Percentiles rank a stretch among this genome's conserved stretches.
Evolutionary conservation across 2,888 invertebrate genomes (phyloP).

Genomic region (Alviniconcha strummeri): DNA sequence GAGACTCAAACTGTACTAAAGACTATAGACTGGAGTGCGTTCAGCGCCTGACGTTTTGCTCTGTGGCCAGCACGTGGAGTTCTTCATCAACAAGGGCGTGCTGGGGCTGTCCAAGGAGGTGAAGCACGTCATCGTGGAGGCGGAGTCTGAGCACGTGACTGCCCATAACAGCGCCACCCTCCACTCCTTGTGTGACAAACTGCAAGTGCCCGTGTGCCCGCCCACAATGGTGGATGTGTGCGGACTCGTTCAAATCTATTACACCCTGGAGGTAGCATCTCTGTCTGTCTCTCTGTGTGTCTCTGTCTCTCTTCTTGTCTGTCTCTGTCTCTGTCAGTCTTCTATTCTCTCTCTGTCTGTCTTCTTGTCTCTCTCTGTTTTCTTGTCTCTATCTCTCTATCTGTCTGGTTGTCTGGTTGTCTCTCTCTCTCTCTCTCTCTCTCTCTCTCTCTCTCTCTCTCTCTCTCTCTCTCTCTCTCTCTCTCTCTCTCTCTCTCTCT

Average conservation of each 20-base stretch:
- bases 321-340: background rate
- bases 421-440: background rate
- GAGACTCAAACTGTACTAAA: no score
- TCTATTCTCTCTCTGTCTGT: background rate
- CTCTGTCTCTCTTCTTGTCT: background rate
- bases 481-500: background rate
- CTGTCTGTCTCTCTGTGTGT: background rate
- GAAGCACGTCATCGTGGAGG: constrained; percentile 83
- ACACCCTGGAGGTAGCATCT: constrained; percentile 80
- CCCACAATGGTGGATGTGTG: constrained; percentile 83
- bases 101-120: constrained; percentile 83
- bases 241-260: constrained; percentile 83
- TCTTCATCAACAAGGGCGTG: constrained; percentile 84
- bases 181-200: constrained; percentile 66
- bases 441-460: background rate
- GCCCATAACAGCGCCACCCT: constrained; percentile 75
- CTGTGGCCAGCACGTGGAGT: constrained; percentile 81
- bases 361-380: background rate
- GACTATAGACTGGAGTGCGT: no score
- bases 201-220: constrained; percentile 84
- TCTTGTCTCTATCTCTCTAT: background rate
- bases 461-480: background rate
- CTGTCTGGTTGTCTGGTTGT: background rate
- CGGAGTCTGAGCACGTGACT: constrained; percentile 80
- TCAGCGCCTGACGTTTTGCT: no score